Conservation (phyloP, 2,888 invertebrate species). For the Alcis repandata region DNA sequence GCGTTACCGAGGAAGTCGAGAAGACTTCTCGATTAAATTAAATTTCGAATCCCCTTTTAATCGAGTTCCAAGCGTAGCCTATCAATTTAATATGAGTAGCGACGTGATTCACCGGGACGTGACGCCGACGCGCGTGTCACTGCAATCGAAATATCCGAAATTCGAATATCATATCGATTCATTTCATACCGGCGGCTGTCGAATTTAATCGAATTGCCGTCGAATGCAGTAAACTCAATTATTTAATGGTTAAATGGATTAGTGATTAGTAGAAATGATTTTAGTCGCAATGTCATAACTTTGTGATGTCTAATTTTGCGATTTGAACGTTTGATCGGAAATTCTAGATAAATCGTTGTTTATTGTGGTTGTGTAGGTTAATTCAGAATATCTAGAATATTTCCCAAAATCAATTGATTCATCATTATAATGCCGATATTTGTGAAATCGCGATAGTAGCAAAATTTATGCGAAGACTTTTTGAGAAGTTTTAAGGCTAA, state of each 20-base stretch:
- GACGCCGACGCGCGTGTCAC: slow-evolving; percentile 37
- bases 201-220: slow-evolving; percentile 41
- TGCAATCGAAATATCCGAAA: slow-evolving; percentile 46
- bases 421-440: no score
- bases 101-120: slow-evolving; percentile 24
- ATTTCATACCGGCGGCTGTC: slow-evolving; percentile 40
- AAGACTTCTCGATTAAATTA: slow-evolving; percentile 2
- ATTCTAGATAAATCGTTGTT: no score
- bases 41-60: slow-evolving; percentile 17
- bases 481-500: no score
- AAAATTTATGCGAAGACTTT: no score
- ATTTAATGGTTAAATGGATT: slow-evolving; percentile 27
- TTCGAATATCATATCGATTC: slow-evolving; percentile 47
- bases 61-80: slow-evolving; percentile 41
- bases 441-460: no score
- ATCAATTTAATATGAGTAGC: slow-evolving; percentile 39
- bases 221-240: slow-evolving; percentile 33
- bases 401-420: no score
- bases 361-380: no score
- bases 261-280: slow-evolving; percentile 21
- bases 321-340: not conserved
- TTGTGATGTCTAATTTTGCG: not conserved
- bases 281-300: slow-evolving; percentile 7
- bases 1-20: not conserved
- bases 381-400: no score